Conservation (phyloP, 2,888 invertebrate genomes). For the Pilophorus perplexus region DNA sequence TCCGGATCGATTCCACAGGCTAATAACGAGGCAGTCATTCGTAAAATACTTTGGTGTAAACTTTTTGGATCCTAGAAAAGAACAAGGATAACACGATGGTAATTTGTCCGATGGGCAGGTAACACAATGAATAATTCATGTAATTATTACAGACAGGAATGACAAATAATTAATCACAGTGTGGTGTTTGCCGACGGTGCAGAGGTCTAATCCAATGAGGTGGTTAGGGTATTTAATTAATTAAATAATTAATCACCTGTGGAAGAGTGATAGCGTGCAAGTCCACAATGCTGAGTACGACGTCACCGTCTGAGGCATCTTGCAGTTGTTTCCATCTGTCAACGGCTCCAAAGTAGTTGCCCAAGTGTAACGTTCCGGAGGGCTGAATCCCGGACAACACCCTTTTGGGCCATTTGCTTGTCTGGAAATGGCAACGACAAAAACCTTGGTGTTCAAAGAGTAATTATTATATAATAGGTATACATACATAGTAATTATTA, state of each 20-base stretch:
- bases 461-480: no score
- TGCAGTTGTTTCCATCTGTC: conserved; percentile 82
- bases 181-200: no score
- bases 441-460: no score
- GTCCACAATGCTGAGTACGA: conserved; percentile 84
- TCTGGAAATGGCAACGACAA: no score
- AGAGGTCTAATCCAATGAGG: no score
- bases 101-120: neutral
- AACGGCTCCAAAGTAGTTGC: conserved; percentile 95
- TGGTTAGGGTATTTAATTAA: conserved; percentile 3
- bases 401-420: conserved; percentile 50
- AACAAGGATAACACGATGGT: neutral
- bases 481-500: no score
- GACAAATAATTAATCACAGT: no score
- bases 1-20: conserved; percentile 87
- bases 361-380: conserved; percentile 88
- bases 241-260: conserved; percentile 56
- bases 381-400: conserved; percentile 96
- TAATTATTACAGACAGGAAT: no score
- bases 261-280: conserved; percentile 87
- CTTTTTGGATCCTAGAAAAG: conserved; percentile 59
- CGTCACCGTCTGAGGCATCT: conserved; percentile 61
- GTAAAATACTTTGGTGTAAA: conserved; percentile 66
- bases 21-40: conserved; percentile 78
- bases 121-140: neutral